A percentile compares a stretch with the other conserved stretches of the same genome.
Evolutionary conservation across 1,140 invertebrate species (phyloP).

Genomic region (Drosophila albomicans): DNA sequence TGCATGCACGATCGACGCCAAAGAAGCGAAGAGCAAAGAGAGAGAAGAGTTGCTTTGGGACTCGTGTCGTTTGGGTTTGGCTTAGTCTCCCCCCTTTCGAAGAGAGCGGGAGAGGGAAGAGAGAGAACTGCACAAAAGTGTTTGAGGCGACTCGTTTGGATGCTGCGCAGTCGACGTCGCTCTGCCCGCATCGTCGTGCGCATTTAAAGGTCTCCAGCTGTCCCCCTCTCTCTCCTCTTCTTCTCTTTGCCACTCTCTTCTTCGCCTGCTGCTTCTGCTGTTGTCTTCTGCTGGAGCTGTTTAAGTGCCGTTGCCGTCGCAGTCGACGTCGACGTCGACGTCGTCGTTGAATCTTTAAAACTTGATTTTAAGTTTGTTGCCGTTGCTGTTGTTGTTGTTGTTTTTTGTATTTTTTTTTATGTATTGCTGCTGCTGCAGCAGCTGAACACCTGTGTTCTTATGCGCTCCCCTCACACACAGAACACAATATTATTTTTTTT

Average conservation of each 20-base stretch:
- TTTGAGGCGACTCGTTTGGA: slow-evolving; percentile 64
- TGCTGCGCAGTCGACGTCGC: slow-evolving; percentile 49
- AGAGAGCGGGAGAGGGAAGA: no score
- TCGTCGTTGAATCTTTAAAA: slow-evolving; percentile 75
- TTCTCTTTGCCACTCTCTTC: slow-evolving; percentile 2
- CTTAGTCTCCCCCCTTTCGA: slow-evolving; percentile 20
- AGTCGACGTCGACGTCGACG: slow-evolving; percentile 15
- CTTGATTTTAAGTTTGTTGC: slow-evolving; percentile 81
- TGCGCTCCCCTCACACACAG: slow-evolving; percentile 57
- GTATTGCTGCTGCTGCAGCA: slow-evolving; percentile 62
- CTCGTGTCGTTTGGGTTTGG: slow-evolving; percentile 36
- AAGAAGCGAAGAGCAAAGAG: neutral
- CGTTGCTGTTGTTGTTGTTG: slow-evolving; percentile 28
- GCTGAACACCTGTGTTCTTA: slow-evolving; percentile 80
- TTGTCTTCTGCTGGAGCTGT: slow-evolving; percentile 55
- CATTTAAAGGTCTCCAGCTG: slow-evolving; percentile 70
- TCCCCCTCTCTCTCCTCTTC: slow-evolving; percentile 3
- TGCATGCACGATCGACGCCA: slow-evolving; percentile 70
- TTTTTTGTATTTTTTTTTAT: slow-evolving; percentile 46
- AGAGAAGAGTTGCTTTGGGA: slow-evolving; percentile 24
- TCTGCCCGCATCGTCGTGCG: slow-evolving; percentile 65
- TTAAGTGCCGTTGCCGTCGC: slow-evolving; percentile 70
- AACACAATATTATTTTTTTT: slow-evolving; percentile 66
- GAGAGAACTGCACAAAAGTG: slow-evolving; percentile 33
- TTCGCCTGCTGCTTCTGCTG: slow-evolving; percentile 14